These are phyloP conservation scores for Rutpela maculata DNA, from an alignment of 2,888 invertebrate genomes.

Conservation along the genomic window DNA sequence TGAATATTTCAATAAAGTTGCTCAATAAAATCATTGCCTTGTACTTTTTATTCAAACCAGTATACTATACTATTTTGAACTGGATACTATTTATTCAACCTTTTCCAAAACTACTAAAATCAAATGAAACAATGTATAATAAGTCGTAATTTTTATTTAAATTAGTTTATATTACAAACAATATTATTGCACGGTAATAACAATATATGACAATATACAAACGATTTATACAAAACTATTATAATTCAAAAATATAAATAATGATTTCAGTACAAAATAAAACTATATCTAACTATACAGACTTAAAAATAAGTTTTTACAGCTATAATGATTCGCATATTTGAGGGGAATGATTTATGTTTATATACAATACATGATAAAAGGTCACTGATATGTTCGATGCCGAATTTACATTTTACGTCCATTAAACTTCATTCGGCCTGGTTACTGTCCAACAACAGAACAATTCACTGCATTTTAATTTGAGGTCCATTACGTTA, in stretches of 20 bases:
- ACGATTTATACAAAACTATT: conserved; percentile 1
- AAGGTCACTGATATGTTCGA: conserved; percentile 33
- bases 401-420: conserved; percentile 23
- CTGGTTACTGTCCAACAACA: conserved; percentile 29
- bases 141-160: conserved; percentile 13
- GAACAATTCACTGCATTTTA: conserved; percentile 33
- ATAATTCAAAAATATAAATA: conserved; percentile 48
- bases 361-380: conserved; percentile 51
- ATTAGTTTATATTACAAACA: conserved; percentile 32
- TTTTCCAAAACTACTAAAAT: too few species aligned
- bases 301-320: conserved; percentile 19
- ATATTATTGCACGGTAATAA: conserved; percentile 28
- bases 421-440: conserved; percentile 28
- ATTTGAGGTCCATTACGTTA: conserved; percentile 21
- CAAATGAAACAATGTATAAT: too few species aligned
- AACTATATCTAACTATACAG: conserved; percentile 46
- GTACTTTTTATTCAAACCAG: too few species aligned
- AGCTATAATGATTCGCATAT: conserved; percentile 34
- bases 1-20: too few species aligned
- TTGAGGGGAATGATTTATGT: conserved; percentile 47
- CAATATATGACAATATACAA: conserved; percentile 42
- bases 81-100: too few species aligned
- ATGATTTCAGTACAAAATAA: conserved; percentile 54
- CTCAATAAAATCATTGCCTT: too few species aligned
- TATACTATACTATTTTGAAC: too few species aligned